Base-by-base conservation (phyloP, 2,888 invertebrate genomes). In the Opisthograptis luteolata region DNA sequence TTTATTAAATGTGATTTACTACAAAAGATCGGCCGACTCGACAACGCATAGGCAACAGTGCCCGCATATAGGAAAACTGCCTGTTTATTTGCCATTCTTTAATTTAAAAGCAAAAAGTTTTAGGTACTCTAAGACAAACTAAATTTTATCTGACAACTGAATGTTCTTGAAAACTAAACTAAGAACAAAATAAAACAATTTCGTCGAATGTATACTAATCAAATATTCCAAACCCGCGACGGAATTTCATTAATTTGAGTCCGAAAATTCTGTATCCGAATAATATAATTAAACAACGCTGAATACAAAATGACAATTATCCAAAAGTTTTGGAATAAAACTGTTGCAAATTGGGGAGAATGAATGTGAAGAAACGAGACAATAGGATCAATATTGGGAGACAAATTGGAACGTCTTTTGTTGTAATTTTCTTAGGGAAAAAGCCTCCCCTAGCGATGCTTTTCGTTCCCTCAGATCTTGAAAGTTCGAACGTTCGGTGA, bases 231-330 rank as follows among this genome's bases (percentile, higher is more conserved):
- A 25, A 25, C n/a, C 3, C 8, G 6, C n/a, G 4, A 10, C 25
- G 9, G 25, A 25, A 25, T 25, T 25, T 25, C n/a, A 10, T 25
- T n/a, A n/a, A n/a, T n/a, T 25, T 5, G 25, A 3, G 17, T 17
- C 17, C 5, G 17, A 5, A 9, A 2, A 4, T 2, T 28, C 28
- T 13, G 6, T 14, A 9, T 14, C 28, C 30, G 4, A 22, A 37
- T 35, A 14, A 35, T 12, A 37, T 37, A 45, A 31, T 37, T 37
- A 31, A 43, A 43, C 43, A 35, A 34, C 13, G 12, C 10, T 2
- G 9, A 12, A 35, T 27, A 24, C 37, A 28, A 25, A 36, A 14
- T 25, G 36, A 25, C 36, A 36, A 31, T 19, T 25, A 9, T n/a
- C n/a, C 13, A 13, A 13, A 28, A 44, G 25, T 15, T 31, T 43